phyloP scores from a whole-genome alignment of 2,113 vertebrate species.

The Tinamus guttatus region DNA sequence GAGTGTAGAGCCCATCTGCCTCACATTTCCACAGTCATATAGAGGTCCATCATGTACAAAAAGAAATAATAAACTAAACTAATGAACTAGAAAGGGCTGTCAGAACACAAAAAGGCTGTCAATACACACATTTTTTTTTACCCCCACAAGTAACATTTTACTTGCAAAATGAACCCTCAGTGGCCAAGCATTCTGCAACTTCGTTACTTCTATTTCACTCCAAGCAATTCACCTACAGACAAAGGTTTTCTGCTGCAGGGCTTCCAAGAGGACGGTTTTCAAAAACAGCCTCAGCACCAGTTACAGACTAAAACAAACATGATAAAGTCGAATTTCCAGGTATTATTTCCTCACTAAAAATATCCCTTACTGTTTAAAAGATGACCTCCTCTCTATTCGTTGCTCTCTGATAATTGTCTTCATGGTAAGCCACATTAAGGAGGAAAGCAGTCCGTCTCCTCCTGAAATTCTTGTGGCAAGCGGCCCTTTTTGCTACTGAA shows the following conservation, averaged over 20 bases:
- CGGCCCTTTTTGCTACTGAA: neutral
- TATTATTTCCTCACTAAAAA: neutral
- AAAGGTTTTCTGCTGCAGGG: neutral
- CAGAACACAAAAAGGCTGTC: conserved; percentile 62
- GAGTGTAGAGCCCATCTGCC: conserved; percentile 75
- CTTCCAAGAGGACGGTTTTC: neutral
- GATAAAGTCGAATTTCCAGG: neutral
- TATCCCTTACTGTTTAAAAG: neutral
- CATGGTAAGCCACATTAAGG: fast-evolving
- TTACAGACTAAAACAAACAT: neutral
- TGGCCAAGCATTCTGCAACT: neutral
- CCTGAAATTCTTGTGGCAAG: fast-evolving
- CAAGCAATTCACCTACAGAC: neutral
- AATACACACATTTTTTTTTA: conserved; percentile 7
- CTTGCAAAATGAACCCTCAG: conserved; percentile 43
- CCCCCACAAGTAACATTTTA: conserved; percentile 47
- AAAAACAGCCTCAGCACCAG: neutral
- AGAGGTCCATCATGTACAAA: conserved; percentile 52
- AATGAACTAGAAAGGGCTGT: conserved; percentile 54
- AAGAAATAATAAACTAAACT: neutral
- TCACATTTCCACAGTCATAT: conserved; percentile 19
- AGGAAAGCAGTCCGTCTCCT: neutral
- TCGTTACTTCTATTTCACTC: neutral
- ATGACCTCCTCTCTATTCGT: neutral
- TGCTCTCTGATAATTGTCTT: fast-evolving